Evolutionary conservation across 2,888 invertebrate genomes (phyloP).

Genomic region (Amaurobius ferox): DNA sequence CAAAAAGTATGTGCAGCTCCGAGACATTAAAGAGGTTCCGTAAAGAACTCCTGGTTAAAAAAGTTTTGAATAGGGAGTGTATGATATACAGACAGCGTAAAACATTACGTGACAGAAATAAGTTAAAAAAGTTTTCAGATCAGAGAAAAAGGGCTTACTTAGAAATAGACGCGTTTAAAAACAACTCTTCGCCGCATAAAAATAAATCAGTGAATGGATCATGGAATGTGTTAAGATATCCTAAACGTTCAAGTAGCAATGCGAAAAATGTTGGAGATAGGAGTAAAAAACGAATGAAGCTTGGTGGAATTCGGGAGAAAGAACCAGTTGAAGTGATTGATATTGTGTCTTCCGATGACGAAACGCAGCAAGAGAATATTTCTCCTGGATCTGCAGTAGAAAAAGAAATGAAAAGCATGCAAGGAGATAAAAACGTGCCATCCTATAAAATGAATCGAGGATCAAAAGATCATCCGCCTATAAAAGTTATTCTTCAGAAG

Average conservation of each 20-base stretch:
- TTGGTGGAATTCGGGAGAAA: too few species aligned
- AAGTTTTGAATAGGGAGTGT: background rate
- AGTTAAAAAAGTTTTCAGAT: constrained; percentile 21
- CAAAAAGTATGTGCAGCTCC: constrained; percentile 37
- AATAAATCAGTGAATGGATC: too few species aligned
- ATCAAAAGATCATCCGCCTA: too few species aligned
- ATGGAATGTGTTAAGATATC: too few species aligned
- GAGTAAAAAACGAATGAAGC: background rate
- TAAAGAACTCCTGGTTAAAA: background rate
- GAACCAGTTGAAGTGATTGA: constrained; percentile 27
- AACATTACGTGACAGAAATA: constrained; percentile 42
- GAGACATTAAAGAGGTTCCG: constrained; percentile 8
- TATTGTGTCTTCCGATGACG: constrained; percentile 33
- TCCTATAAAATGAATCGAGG: too few species aligned
- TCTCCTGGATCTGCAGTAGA: too few species aligned
- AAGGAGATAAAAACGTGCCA: too few species aligned
- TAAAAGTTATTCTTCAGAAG: too few species aligned
- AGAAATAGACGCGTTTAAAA: too few species aligned
- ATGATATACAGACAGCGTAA: background rate
- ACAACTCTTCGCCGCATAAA: too few species aligned
- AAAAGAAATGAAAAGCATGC: too few species aligned
- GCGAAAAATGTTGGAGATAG: background rate
- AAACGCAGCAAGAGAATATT: background rate
- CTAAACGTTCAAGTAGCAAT: background rate
- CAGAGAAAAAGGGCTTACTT: too few species aligned